Conservation (phyloP, 2,113 vertebrate genomes). For the Cichladusa arquata region DNA sequence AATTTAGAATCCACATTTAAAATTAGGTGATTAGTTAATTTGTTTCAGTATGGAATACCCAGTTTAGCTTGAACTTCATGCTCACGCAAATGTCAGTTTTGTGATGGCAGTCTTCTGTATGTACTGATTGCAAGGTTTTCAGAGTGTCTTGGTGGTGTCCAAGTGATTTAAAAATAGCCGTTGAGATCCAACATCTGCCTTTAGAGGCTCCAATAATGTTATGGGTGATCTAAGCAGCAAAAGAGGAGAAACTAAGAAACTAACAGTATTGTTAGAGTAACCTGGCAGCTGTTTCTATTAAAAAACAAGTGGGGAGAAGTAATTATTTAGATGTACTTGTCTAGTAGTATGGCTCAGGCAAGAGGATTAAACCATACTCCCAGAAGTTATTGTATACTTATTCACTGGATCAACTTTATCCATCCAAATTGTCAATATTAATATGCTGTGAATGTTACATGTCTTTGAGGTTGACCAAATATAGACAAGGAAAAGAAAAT, state of each 20-base stretch:
- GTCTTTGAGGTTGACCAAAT: not conserved
- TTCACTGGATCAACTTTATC: not conserved
- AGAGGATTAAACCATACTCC: not conserved
- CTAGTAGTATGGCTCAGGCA: not conserved
- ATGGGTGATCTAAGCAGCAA: not conserved
- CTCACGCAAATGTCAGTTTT: not conserved
- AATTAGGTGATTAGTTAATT: not conserved
- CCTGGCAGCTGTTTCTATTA: not conserved
- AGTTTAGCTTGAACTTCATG: not conserved
- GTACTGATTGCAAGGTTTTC: not conserved
- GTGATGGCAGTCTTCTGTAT: not conserved
- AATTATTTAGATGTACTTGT: not conserved
- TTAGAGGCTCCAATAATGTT: not conserved
- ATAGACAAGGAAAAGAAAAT: not conserved
- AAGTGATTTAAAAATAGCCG: not conserved
- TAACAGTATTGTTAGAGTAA: not conserved
- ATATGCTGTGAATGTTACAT: not conserved
- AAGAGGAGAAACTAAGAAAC: not conserved
- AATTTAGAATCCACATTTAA: not conserved
- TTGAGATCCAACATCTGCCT: not conserved
- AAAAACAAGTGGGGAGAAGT: not conserved
- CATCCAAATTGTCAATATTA: not conserved
- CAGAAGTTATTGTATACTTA: not conserved
- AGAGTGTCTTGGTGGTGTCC: not conserved
- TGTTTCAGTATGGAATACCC: not conserved